These are phyloP conservation scores for Lophochroa leadbeateri DNA, from an alignment of 2,113 vertebrate species.

Conservation along the genomic window DNA sequence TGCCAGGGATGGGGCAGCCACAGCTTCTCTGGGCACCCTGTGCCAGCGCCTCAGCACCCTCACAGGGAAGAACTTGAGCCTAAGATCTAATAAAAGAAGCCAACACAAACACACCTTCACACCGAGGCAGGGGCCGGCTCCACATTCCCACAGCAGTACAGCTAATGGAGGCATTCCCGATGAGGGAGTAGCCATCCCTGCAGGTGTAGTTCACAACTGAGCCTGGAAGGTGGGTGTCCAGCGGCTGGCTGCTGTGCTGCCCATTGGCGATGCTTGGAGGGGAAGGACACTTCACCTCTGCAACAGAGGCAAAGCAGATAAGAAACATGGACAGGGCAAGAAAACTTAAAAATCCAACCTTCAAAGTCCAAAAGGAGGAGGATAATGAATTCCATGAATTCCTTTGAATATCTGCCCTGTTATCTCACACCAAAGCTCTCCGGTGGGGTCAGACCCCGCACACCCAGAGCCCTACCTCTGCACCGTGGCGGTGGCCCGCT, in stretches of 20 bases:
- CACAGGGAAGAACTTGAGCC: not conserved
- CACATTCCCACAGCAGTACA: not conserved
- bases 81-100: not conserved
- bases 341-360: not conserved
- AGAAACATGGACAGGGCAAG: not conserved
- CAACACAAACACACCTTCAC: conserved; percentile 31
- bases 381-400: too few species aligned
- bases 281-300: conserved; percentile 10
- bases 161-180: not conserved
- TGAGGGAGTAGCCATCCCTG: not conserved
- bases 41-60: not conserved
- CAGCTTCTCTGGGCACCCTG: not conserved
- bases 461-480: not conserved
- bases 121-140: conserved; percentile 56
- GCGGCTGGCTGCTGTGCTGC: not conserved
- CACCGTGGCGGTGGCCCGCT: not conserved
- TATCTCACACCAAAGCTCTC: not conserved
- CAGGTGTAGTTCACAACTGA: not conserved
- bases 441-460: rapidly evolving
- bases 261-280: conserved; percentile 35
- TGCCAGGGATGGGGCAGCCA: not conserved
- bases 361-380: not conserved
- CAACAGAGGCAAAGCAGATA: not conserved
- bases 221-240: not conserved
- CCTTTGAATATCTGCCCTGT: rapidly evolving